Evolutionary conservation across 2,113 vertebrate genomes (phyloP).

Genomic region (Larimichthys polyactis): DNA sequence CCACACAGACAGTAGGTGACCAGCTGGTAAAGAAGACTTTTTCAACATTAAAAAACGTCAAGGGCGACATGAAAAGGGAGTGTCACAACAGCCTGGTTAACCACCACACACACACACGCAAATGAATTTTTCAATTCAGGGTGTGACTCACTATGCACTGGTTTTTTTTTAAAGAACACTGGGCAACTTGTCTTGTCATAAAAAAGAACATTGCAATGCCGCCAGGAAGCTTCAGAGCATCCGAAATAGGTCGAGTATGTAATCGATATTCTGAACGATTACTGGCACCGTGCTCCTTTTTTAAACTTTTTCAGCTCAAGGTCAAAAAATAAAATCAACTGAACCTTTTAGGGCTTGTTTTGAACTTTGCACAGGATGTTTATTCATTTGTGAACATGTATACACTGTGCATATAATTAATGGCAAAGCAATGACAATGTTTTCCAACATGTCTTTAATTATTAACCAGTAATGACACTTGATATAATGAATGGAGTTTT

Average conservation of each 20-base stretch:
- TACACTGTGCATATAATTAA: not conserved
- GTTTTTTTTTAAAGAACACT: slow-evolving; percentile 1
- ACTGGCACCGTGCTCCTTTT: not conserved
- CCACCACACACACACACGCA: not conserved
- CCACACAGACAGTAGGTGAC: slow-evolving; percentile 9
- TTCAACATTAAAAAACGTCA: not conserved
- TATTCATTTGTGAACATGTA: slow-evolving; percentile 21
- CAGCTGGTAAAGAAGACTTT: slow-evolving; percentile 5
- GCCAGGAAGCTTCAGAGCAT: slow-evolving; percentile 1
- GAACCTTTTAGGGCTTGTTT: not conserved
- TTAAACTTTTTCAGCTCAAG: not conserved
- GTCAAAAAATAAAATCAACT: not conserved
- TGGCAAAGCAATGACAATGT: slow-evolving; percentile 8
- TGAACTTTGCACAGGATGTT: slow-evolving; percentile 40
- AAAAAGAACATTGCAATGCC: not conserved
- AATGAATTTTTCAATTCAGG: not conserved
- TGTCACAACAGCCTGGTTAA: slow-evolving; percentile 21
- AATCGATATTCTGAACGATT: not conserved
- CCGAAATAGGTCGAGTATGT: not conserved
- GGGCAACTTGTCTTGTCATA: not conserved
- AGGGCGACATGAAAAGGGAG: slow-evolving; percentile 12
- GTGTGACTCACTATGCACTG: slow-evolving; percentile 2
- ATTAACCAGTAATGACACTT: slow-evolving; percentile 1
- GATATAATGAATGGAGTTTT: not conserved
- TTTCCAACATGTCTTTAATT: not conserved